Conservation (phyloP, 2,888 invertebrate genomes). For the Watsonalla binaria region DNA sequence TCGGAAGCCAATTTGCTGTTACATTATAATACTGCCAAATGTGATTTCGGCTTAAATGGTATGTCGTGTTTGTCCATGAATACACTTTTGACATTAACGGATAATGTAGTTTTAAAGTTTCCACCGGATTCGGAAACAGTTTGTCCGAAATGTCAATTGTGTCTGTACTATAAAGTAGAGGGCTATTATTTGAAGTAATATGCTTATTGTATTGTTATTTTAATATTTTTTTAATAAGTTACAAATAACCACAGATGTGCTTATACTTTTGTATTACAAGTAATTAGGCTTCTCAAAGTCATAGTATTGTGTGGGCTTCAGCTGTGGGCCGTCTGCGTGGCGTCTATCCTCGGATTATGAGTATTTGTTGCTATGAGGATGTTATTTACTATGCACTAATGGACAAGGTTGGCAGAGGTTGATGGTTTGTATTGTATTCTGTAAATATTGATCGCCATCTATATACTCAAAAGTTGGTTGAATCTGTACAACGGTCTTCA, state of each 20-base stretch:
- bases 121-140: background rate
- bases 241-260: background rate
- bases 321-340: background rate
- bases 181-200: too few species aligned
- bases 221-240: too few species aligned
- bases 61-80: background rate
- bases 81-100: background rate
- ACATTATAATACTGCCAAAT: conserved; percentile 24
- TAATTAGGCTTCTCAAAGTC: background rate
- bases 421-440: background rate
- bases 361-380: background rate
- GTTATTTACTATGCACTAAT: background rate
- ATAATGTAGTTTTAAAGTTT: background rate
- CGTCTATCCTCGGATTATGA: background rate
- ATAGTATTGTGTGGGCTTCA: background rate
- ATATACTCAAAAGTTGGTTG: background rate
- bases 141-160: background rate
- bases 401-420: background rate
- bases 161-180: too few species aligned
- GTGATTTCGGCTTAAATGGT: background rate
- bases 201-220: too few species aligned
- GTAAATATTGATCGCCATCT: background rate
- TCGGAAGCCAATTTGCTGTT: conserved; percentile 39
- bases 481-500: too few species aligned
- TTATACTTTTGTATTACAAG: too few species aligned